These are phyloP conservation scores for Oenanthe oenanthe DNA, from an alignment of 2,113 vertebrate genomes.

Conservation along the genomic window DNA sequence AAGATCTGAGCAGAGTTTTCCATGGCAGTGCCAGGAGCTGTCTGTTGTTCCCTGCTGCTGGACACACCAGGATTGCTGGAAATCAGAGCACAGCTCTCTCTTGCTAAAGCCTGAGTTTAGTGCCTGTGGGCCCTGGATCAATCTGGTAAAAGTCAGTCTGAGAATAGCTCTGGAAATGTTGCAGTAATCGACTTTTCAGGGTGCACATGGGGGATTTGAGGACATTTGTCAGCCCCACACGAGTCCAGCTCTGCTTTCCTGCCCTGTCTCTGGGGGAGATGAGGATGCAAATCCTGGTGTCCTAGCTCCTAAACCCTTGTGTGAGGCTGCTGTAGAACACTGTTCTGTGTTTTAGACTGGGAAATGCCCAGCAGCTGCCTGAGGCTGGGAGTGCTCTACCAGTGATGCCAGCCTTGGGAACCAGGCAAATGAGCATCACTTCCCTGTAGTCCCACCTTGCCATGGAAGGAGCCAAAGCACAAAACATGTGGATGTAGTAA, in stretches of 20 bases:
- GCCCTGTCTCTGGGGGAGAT: not conserved
- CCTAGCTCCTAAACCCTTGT: not conserved
- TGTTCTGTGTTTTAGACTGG: not conserved
- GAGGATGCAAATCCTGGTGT: not conserved
- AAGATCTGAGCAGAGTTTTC: not conserved
- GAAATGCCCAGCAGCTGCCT: not conserved
- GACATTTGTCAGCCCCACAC: not conserved
- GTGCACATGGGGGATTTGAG: accelerated
- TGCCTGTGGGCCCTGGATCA: not conserved
- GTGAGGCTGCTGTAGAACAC: not conserved
- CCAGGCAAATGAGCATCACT: not conserved
- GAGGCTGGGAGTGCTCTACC: not conserved
- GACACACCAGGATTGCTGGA: accelerated
- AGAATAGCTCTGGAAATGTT: not conserved
- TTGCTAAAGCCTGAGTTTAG: not conserved
- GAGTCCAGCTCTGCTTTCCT: not conserved
- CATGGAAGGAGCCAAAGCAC: not conserved
- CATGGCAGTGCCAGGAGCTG: not conserved
- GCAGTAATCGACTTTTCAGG: not conserved
- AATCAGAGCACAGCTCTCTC: accelerated
- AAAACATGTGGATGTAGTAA: not conserved
- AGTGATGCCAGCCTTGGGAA: not conserved
- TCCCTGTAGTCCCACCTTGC: not conserved
- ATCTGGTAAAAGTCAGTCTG: not conserved
- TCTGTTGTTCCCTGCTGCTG: not conserved